Conservation (phyloP, 2,113 vertebrate genomes). For the Notiomystis cincta region DNA sequence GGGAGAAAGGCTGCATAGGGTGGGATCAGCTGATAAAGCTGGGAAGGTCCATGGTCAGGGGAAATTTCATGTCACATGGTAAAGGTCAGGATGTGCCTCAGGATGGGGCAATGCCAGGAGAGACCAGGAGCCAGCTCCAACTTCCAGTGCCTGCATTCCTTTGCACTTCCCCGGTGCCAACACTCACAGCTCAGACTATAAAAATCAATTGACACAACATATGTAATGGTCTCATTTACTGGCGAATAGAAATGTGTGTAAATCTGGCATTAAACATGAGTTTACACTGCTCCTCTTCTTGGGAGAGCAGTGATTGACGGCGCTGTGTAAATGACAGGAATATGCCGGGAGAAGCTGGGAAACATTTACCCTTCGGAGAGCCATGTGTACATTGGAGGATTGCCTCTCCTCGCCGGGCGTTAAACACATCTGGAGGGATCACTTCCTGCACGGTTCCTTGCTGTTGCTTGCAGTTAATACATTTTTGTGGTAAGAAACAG, state of each 20-base stretch:
- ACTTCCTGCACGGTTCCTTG: not conserved
- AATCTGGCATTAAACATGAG: slow-evolving; percentile 63
- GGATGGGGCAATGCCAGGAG: not conserved
- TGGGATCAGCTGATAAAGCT: not conserved
- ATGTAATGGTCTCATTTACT: slow-evolving; percentile 57
- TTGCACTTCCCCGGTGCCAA: not conserved
- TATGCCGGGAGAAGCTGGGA: slow-evolving; percentile 16
- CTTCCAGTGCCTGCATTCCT: not conserved
- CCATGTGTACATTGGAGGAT: slow-evolving; percentile 60
- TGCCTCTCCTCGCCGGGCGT: not conserved
- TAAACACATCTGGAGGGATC: slow-evolving; percentile 15
- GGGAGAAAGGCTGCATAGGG: not conserved
- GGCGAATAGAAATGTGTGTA: slow-evolving; percentile 40
- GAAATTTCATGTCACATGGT: not conserved
- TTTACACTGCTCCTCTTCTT: slow-evolving; percentile 43
- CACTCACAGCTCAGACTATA: not conserved
- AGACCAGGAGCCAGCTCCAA: not conserved
- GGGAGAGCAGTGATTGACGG: slow-evolving; percentile 60
- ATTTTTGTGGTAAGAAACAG: not conserved
- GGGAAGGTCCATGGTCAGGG: not conserved
- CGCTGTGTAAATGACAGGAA: slow-evolving; percentile 63
- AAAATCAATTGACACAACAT: slow-evolving; percentile 59
- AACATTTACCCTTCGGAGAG: slow-evolving; percentile 59
- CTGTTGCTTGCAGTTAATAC: not conserved
- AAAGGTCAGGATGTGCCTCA: not conserved